These are phyloP conservation scores for Gymnodraco acuticeps DNA, from an alignment of 2,797 vertebrate genomes.

Conservation along the genomic window DNA sequence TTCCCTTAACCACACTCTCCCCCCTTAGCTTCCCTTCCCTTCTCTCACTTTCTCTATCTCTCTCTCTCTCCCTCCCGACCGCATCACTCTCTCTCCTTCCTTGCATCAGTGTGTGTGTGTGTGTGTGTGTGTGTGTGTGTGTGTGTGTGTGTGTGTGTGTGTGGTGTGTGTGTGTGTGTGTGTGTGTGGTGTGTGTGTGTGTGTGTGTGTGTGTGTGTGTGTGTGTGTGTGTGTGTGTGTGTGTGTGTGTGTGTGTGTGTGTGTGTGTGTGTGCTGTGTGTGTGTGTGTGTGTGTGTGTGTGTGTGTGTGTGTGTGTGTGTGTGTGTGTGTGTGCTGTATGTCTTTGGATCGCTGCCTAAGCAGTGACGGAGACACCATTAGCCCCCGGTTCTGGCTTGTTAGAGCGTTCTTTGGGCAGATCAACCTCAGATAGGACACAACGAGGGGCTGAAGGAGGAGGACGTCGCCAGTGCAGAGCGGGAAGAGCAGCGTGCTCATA, in stretches of 20 bases:
- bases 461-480: constrained; percentile 40
- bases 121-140: constrained; percentile 18
- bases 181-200: constrained; percentile 20
- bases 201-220: constrained; percentile 15
- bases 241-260: constrained; percentile 21
- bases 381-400: constrained; percentile 59
- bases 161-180: constrained; percentile 13
- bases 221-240: constrained; percentile 17
- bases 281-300: constrained; percentile 17
- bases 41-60: background rate
- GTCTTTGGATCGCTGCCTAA: constrained; percentile 65
- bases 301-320: constrained; percentile 13
- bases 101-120: constrained; percentile 27
- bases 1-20: constrained; percentile 27
- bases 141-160: constrained; percentile 17
- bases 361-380: constrained; percentile 53
- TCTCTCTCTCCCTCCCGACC: background rate
- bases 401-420: constrained; percentile 78
- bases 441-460: constrained; percentile 28
- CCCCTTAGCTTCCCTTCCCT: background rate
- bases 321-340: constrained; percentile 26
- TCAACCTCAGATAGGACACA: constrained; percentile 39
- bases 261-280: constrained; percentile 14
- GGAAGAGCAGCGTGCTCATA: constrained; percentile 13
- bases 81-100: constrained; percentile 16